Base-by-base conservation (phyloP, 2,888 invertebrate genomes). In the Nymphalis urticae region DNA sequence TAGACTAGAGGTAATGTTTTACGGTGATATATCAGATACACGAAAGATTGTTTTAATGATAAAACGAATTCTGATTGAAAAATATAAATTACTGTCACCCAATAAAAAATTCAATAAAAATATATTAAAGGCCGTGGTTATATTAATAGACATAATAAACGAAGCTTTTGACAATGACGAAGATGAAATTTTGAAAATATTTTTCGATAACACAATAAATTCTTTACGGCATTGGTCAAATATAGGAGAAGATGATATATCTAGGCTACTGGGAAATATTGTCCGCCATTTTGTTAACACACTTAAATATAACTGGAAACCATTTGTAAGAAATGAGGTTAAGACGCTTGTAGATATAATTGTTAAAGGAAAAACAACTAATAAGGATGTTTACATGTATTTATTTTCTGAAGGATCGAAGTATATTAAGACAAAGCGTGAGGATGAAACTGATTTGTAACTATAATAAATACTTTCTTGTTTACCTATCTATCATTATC, bases 131-230 rank as follows among this genome's bases (percentile, higher is more conserved):
- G 83, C 84, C 27, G 59, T 75, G 1, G 73, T 78, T 10, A 78
- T 85, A 48, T 67, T 86, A 7, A 21, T 85, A 9, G 84, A 85
- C 68, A 79, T 87, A 3, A 70, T 86, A 13, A 82, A 87, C 53
- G 80, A 77, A 75, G 75, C 83, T 0, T 80, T 84, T 60, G 65
- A 63, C 21, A 13, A 59, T 51, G 60, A 70, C 9, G 78, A 75
- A 0, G 75, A 79, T 16, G 79, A 80, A 2, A 3, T 80, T 0
- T 62, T 81, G 2, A 48, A 64, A 0, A 73, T 81, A 42, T 77
- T 78, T 36, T 76, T 80, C 58, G 75, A 76, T 68, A 75, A 75
- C 2, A 66, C 73, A 1, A 67, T 77, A 4, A 72, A 75, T 17
- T 71, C 69, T 2, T 64, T 85, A 4, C 73, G 64, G 10, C 62